Conservation (phyloP, 2,797 vertebrate species). For the Potorous gilbertii region DNA sequence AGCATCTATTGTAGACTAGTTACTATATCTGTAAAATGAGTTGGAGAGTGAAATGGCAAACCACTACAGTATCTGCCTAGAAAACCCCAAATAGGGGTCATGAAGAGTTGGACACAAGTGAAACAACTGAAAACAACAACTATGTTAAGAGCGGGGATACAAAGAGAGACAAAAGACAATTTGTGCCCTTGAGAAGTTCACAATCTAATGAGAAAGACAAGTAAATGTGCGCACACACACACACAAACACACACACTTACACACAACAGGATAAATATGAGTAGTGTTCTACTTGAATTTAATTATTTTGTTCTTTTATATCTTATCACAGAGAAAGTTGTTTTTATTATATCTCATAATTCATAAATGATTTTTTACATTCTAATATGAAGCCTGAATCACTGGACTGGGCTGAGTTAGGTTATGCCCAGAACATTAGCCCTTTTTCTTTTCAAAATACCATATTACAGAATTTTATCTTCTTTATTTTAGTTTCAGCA, state of each 20-base stretch:
- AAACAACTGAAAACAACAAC: too few relatives aligned
- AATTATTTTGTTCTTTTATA: neutral
- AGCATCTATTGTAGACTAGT: neutral
- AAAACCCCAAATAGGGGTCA: too few relatives aligned
- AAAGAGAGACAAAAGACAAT: neutral
- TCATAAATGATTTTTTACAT: neutral
- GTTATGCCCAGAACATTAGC: neutral
- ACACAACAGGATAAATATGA: neutral
- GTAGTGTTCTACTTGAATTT: neutral
- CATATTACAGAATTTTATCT: neutral
- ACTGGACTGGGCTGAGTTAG: neutral
- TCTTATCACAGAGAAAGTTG: neutral
- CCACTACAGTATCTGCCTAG: neutral
- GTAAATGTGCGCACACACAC: neutral
- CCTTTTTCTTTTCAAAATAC: neutral
- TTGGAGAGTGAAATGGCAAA: neutral
- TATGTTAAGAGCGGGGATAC: too few relatives aligned
- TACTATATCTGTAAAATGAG: neutral
- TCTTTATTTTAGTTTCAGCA: neutral
- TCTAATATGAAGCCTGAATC: neutral
- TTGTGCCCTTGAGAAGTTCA: neutral
- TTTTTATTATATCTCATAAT: neutral
- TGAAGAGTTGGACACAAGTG: too few relatives aligned
- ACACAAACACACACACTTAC: too few relatives aligned
- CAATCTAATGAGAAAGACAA: neutral